Evolutionary conservation across 2,888 invertebrate species (phyloP), one percentile per base, ranked within the genome.

Genomic region (Microplitis deprimator): DNA sequence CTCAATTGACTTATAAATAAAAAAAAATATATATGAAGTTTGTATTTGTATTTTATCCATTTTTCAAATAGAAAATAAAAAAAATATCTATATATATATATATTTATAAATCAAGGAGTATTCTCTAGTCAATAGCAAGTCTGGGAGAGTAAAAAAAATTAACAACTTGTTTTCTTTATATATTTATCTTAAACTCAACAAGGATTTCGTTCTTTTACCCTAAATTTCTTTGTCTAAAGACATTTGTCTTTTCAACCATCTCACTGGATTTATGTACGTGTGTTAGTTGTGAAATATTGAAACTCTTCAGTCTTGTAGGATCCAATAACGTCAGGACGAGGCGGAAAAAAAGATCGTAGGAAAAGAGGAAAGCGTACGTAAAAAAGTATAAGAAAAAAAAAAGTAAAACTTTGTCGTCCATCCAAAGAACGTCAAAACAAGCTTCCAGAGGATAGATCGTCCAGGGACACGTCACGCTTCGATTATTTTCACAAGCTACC

Each of bases 261-360:
- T 29, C 20, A 29, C 17, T 59, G 59, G 20, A 67, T 67, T 67
- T 20, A 67, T 67, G 20, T 39, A 50, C 70, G 50, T 70, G 70
- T 59, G 60, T 70, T 41, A 13, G 13, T 29, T 8, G 29, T 70
- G 70, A 73, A 73, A 73, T 67, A 73, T 73, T 73, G 67, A 59
- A 50, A 50, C 59, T 16, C 7, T 40, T 41, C 72, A 73, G 59
- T 16, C 13, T 16, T 29, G 16, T 7, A n/a, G 60, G 38, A 67
- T 73, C 50, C 59, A 67, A 73, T 73, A 67, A 67, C 59, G 67
- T 67, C 59, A 10, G 29, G 39, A 29, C 38, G 39, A 40, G 17
- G 29, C 20, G 41, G 1, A 20, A 20, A 41, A 17, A 70, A 70
- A 70, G 16, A 5, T 10, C 5, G 20, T n/a, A 68, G 7, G 10